Conservation (phyloP, 1,140 invertebrate species). For the Orchesella cincta region DNA sequence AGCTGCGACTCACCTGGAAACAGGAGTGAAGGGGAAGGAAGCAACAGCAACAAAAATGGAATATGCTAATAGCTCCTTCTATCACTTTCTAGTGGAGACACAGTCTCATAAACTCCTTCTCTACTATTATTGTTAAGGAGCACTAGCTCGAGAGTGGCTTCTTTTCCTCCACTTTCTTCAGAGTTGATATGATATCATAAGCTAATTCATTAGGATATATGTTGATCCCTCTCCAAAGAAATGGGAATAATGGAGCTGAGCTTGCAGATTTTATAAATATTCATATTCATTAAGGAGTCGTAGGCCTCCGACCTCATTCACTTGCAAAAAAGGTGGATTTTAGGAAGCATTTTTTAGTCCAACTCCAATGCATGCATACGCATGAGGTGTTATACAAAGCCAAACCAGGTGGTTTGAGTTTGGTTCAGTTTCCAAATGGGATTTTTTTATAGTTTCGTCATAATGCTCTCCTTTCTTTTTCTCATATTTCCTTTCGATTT, state of each 20-base stretch:
- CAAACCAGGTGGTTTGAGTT: not conserved
- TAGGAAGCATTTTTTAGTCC: not conserved
- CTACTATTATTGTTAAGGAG: not conserved
- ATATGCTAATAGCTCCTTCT: conserved; percentile 1
- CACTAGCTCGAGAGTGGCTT: not conserved
- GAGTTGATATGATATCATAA: not conserved
- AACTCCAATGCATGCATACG: not conserved
- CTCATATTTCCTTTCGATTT: not conserved
- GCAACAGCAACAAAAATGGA: not conserved
- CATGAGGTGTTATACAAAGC: not conserved
- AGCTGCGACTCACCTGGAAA: not conserved
- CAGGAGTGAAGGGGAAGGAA: not conserved
- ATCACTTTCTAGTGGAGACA: not conserved
- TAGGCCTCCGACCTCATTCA: not conserved
- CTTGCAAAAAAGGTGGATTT: not conserved
- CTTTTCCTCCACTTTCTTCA: not conserved
- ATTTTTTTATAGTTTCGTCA: not conserved
- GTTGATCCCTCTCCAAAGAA: not conserved
- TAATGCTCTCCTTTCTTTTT: not conserved
- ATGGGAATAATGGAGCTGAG: not conserved
- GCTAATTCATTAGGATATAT: not conserved
- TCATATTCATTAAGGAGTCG: conserved; percentile 8
- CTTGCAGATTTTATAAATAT: conserved; percentile 14
- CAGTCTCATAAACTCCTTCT: too few species aligned
- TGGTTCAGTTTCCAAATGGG: not conserved